These are phyloP conservation scores for Tineola bisselliella DNA, from an alignment of 2,888 invertebrate genomes.

Conservation along the genomic window DNA sequence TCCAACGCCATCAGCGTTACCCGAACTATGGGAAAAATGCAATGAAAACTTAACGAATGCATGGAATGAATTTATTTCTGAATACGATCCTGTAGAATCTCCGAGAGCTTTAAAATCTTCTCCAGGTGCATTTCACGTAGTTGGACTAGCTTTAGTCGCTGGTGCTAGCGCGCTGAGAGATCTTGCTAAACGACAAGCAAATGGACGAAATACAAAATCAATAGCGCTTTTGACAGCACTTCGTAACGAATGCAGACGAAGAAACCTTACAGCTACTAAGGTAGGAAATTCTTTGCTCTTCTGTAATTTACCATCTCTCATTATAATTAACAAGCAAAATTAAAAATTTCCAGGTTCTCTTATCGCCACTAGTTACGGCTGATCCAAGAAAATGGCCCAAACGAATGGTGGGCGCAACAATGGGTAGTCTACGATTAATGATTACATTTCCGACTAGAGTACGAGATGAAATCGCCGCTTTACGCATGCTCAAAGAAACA, in stretches of 20 bases:
- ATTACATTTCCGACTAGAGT: slow-evolving; percentile 38
- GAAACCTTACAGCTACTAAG: slow-evolving; percentile 50
- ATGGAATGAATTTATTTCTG: slow-evolving; percentile 84
- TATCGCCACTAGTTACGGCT: slow-evolving; percentile 50
- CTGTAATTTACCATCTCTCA: not conserved
- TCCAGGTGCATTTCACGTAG: slow-evolving; percentile 69
- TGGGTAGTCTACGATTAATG: slow-evolving; percentile 28
- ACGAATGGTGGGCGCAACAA: slow-evolving; percentile 27
- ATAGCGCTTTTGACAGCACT: slow-evolving; percentile 51
- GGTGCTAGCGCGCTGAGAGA: slow-evolving; percentile 72
- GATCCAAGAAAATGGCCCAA: slow-evolving; percentile 58
- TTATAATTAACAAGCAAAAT: not conserved
- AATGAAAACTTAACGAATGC: slow-evolving; percentile 75
- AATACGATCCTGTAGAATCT: slow-evolving; percentile 80
- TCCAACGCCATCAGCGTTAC: slow-evolving; percentile 70
- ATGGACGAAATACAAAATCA: slow-evolving; percentile 44
- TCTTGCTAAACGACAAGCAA: slow-evolving; percentile 61
- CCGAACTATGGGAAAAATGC: slow-evolving; percentile 73
- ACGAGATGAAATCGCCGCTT: slow-evolving; percentile 40
- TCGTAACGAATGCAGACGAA: slow-evolving; percentile 43
- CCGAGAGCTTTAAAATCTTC: slow-evolving; percentile 71
- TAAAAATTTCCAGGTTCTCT: slow-evolving; percentile 35
- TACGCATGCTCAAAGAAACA: slow-evolving; percentile 37
- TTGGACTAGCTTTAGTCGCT: slow-evolving; percentile 72
- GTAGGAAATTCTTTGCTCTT: slow-evolving; percentile 23